Evolutionary conservation across 1,140 invertebrate genomes (phyloP).

Genomic region (Leptinotarsa texana): DNA sequence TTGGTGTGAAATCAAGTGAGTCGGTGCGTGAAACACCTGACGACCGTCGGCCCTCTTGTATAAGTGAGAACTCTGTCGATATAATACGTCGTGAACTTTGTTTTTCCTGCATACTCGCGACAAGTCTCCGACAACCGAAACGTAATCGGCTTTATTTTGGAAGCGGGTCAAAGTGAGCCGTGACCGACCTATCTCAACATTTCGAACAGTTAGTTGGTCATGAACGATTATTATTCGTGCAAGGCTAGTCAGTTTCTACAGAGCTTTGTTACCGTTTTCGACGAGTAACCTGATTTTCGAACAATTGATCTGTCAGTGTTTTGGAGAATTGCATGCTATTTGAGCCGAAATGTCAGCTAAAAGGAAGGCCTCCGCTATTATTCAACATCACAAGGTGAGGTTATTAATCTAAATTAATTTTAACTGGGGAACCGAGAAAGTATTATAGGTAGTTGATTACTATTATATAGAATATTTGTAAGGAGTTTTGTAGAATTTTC

Average conservation of each 20-base stretch:
- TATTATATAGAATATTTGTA: too few species aligned
- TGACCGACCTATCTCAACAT: conserved; percentile 51
- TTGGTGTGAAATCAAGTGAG: background rate
- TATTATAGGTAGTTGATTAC: too few species aligned
- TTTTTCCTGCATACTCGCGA: background rate
- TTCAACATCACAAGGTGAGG: conserved; percentile 65
- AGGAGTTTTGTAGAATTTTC: too few species aligned
- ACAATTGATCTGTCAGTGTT: background rate
- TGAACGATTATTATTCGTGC: conserved; percentile 35
- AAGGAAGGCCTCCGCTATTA: conserved; percentile 64
- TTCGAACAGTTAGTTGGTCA: conserved; percentile 53
- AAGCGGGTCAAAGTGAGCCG: conserved; percentile 25
- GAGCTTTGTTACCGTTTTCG: background rate
- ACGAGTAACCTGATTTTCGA: background rate
- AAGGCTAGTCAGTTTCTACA: conserved; percentile 17
- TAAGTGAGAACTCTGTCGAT: background rate
- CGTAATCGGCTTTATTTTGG: conserved; percentile 12
- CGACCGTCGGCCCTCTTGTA: background rate
- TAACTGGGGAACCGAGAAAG: too few species aligned
- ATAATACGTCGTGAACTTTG: background rate
- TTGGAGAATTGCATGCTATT: background rate
- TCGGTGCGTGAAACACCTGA: background rate
- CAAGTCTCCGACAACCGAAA: background rate
- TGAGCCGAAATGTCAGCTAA: conserved; percentile 59
- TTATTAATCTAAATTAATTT: background rate